phyloP scores from a whole-genome alignment of 2,797 vertebrate species.

The Anguilla pacifica region DNA sequence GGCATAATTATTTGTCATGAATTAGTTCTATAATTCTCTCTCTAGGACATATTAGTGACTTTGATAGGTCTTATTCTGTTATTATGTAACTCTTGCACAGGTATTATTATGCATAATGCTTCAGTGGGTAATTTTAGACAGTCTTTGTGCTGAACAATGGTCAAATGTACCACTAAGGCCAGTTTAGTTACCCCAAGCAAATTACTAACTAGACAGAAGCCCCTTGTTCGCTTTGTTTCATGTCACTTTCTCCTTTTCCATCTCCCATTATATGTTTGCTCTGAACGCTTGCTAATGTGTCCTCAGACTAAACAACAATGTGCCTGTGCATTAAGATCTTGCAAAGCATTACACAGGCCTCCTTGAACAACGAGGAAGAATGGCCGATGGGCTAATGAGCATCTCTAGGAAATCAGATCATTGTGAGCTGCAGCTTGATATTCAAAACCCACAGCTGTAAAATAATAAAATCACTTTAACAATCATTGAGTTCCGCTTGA shows the following conservation, averaged over 20 bases:
- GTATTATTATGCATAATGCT: constrained; percentile 12
- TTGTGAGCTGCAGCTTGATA: constrained; percentile 31
- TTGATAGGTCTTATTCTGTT: constrained; percentile 4
- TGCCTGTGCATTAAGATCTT: constrained; percentile 21
- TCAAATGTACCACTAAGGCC: constrained; percentile 5
- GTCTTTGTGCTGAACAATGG: constrained; percentile 14
- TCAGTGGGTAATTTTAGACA: neutral
- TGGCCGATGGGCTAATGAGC: constrained; percentile 6
- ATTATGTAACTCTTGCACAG: neutral
- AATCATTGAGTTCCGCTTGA: constrained; percentile 79
- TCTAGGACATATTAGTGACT: neutral
- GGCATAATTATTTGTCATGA: constrained; percentile 17
- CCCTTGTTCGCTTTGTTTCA: neutral
- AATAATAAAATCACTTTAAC: constrained; percentile 80
- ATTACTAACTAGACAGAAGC: neutral
- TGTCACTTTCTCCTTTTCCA: neutral
- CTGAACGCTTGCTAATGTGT: neutral
- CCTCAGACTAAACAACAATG: constrained; percentile 3
- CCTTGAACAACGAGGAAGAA: constrained; percentile 14
- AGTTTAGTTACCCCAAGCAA: constrained; percentile 16
- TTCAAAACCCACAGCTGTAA: constrained; percentile 73
- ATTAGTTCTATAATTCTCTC: constrained; percentile 8
- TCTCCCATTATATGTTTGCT: neutral
- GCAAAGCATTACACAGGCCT: neutral
- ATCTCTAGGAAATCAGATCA: constrained; percentile 15